These are phyloP conservation scores for Aldabrachelys gigantea DNA, from an alignment of 2,113 vertebrate genomes.

Conservation along the genomic window DNA sequence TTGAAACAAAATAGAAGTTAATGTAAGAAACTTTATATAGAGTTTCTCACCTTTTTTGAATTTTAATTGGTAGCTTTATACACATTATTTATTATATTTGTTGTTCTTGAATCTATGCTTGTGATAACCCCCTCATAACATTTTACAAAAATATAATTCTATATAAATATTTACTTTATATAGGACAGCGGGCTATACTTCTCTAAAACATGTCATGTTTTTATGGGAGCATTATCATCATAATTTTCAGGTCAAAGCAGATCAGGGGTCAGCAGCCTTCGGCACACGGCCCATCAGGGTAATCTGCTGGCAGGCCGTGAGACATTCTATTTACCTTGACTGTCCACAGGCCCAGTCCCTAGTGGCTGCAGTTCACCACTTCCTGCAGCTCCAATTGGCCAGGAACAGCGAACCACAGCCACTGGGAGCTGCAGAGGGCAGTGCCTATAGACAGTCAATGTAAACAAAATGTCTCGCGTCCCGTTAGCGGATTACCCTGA, in stretches of 20 bases:
- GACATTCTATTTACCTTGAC: too few relatives aligned
- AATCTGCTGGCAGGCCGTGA: too few relatives aligned
- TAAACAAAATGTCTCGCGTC: too few relatives aligned
- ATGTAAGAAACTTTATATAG: not conserved
- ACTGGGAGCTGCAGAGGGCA: too few relatives aligned
- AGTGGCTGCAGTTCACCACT: too few relatives aligned
- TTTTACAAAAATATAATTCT: not conserved
- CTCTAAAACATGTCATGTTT: not conserved
- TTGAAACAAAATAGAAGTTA: not conserved
- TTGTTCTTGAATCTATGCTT: not conserved
- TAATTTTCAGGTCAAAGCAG: not conserved
- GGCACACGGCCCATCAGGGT: too few relatives aligned
- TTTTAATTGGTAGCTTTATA: not conserved
- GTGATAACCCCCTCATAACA: not conserved
- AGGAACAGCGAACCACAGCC: too few relatives aligned
- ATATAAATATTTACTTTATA: not conserved
- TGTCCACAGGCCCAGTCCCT: too few relatives aligned
- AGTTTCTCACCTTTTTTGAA: not conserved
- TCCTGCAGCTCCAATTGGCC: too few relatives aligned
- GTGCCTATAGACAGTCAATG: too few relatives aligned
- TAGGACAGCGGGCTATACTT: not conserved
- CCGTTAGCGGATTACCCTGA: too few relatives aligned
- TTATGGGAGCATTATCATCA: not conserved
- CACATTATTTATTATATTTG: not conserved
- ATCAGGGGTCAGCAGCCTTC: too few relatives aligned